Evolutionary conservation across 1,140 invertebrate genomes (phyloP).

Genomic region (Nomia melanderi): DNA sequence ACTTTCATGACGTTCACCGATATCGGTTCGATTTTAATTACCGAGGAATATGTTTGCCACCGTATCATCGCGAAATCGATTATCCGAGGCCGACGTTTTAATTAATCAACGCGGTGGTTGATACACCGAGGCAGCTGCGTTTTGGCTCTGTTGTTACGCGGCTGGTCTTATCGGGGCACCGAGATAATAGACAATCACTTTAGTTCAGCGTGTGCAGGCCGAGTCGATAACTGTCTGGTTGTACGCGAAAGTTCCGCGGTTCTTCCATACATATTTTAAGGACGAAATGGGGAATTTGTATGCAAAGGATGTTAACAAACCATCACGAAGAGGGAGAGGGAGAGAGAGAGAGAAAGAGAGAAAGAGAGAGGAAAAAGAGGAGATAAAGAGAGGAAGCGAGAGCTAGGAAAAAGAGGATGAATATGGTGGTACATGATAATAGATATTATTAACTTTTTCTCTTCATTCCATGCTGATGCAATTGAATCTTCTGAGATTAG

Average conservation of each 20-base stretch:
- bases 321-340: background rate
- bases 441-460: background rate
- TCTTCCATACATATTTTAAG: slow-evolving; percentile 4
- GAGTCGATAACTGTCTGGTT: background rate
- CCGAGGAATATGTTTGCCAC: slow-evolving; percentile 39
- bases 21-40: slow-evolving; percentile 44
- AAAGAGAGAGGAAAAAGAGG: background rate
- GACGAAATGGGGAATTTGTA: slow-evolving; percentile 2
- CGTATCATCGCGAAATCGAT: slow-evolving; percentile 23
- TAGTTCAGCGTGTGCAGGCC: background rate
- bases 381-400: too few relatives aligned
- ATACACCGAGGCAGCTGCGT: slow-evolving; percentile 20
- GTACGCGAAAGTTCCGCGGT: background rate
- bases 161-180: background rate
- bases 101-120: slow-evolving; percentile 33
- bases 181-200: slow-evolving; percentile 1
- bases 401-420: background rate
- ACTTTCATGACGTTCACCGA: slow-evolving; percentile 16
- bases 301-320: slow-evolving; percentile 6
- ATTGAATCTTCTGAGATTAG: background rate
- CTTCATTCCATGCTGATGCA: background rate
- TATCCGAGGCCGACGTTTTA: slow-evolving; percentile 33
- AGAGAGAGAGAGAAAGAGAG: too few relatives aligned
- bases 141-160: background rate
- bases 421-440: background rate